These are phyloP conservation scores for Eupsilia transversa DNA, from an alignment of 2,888 invertebrate genomes.

Conservation along the genomic window DNA sequence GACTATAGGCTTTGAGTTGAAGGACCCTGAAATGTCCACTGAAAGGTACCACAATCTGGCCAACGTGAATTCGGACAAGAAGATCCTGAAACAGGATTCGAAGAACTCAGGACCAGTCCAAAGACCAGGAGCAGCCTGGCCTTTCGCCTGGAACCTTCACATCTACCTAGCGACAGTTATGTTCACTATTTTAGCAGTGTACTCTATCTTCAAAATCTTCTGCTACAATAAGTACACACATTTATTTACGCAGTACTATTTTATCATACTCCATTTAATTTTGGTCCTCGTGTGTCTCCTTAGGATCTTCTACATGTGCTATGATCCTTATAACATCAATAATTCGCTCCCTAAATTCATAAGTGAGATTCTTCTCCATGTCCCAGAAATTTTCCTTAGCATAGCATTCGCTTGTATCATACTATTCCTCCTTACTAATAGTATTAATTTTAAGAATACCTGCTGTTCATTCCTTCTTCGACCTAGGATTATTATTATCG, in stretches of 20 bases:
- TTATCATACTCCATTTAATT: slow-evolving; percentile 95
- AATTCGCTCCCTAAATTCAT: slow-evolving; percentile 94
- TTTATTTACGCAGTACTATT: slow-evolving; percentile 96
- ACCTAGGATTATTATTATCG: slow-evolving; percentile 94
- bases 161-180: slow-evolving; percentile 96
- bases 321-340: slow-evolving; percentile 97
- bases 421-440: slow-evolving; percentile 95
- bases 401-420: slow-evolving; percentile 97
- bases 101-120: slow-evolving; percentile 84
- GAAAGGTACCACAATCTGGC: slow-evolving; percentile 91
- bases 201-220: slow-evolving; percentile 96
- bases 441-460: slow-evolving; percentile 93
- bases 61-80: slow-evolving; percentile 90
- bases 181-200: slow-evolving; percentile 95
- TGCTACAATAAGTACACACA: slow-evolving; percentile 96
- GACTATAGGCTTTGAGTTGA: slow-evolving; percentile 86
- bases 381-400: slow-evolving; percentile 96
- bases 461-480: slow-evolving; percentile 93
- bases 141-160: slow-evolving; percentile 97
- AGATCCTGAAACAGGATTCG: slow-evolving; percentile 83
- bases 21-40: slow-evolving; percentile 89
- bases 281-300: slow-evolving; percentile 95
- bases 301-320: slow-evolving; percentile 96
- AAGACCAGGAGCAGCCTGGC: slow-evolving; percentile 92
- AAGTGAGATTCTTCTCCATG: slow-evolving; percentile 95